Conservation (phyloP, 2,797 vertebrate genomes). For the Onychomys torridus region DNA sequence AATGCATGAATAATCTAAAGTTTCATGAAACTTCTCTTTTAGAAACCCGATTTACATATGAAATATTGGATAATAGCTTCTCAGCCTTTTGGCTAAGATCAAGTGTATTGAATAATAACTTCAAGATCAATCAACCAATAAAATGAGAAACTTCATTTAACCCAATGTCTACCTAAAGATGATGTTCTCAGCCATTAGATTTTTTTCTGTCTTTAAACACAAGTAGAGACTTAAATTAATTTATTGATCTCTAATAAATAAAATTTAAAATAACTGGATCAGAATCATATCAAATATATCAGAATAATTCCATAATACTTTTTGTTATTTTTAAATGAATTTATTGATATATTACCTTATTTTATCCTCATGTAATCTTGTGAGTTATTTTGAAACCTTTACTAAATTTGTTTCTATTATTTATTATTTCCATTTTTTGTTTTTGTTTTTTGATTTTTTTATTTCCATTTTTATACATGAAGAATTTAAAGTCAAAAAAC, state of each 20-base stretch:
- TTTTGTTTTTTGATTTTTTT: too few species aligned
- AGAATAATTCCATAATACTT: constrained; percentile 3
- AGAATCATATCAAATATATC: not conserved
- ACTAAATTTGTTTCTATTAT: not conserved
- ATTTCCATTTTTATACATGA: constrained; percentile 34
- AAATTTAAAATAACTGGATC: not conserved
- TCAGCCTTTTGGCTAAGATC: too few species aligned
- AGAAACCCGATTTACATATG: not conserved
- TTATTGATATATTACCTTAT: not conserved
- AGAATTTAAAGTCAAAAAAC: not conserved
- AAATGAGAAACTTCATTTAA: constrained; percentile 30
- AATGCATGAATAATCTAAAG: not conserved
- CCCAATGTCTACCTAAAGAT: not conserved
- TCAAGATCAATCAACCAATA: not conserved
- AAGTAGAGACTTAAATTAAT: constrained; percentile 10
- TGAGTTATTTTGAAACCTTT: not conserved
- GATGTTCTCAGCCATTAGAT: not conserved
- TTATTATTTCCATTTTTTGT: constrained; percentile 19
- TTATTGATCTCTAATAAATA: not conserved
- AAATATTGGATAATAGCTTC: constrained; percentile 20
- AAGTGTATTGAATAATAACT: too few species aligned
- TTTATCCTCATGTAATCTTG: not conserved
- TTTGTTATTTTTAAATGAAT: not conserved
- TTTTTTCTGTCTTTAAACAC: constrained; percentile 9
- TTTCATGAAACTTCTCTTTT: not conserved